Base-by-base conservation (phyloP, 2,797 vertebrate genomes). In the Spatula versicolor region DNA sequence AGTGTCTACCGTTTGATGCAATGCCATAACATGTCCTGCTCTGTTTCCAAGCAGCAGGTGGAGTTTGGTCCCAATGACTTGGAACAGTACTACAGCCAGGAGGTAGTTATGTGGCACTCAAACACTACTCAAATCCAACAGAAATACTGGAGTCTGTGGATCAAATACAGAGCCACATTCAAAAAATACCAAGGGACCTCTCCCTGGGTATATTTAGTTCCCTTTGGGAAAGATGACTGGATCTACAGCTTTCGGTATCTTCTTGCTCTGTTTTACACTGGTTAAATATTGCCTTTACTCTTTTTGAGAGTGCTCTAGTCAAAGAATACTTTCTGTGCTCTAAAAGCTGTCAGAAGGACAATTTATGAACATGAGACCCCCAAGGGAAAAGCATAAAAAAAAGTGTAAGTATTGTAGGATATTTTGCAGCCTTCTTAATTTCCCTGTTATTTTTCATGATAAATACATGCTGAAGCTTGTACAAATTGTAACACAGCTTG, bases 391-490 rank as follows among this genome's bases (percentile, higher is more conserved):
- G 41, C 22, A 45, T 45, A 25, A 48, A 9, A 35, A 17, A 5
- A 59, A 39, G 18, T 25, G 9, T 31, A 67, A 75, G 11, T 21
- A 37, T 8, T 52, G n/a, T 19, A 54, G 8, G 54, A 80, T 73
- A 43, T 60, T 58, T 7, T 33, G 62, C 37, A 58, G 69, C 43
- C 46, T 30, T 66, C 81, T 59, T 63, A 50, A 73, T 75, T 67
- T 54, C 54, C 56, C 21, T 84, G 68, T 82, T 78, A 79, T 67
- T 91, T 73, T 72, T 56, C 63, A 45, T 4, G 41, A 89, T 52
- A 80, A 94, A 20, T 20, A 80, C 31, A 66, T 62, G 58, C 45
- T 68, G 93, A 60, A 54, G 78, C 58, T 88, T 75, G 81, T 79
- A 87, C 46, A 75, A 13, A 63, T 43, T 7, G 5, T 33, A 78